Evolutionary conservation across 2,888 invertebrate species (phyloP).

Genomic region (Meganola albula): DNA sequence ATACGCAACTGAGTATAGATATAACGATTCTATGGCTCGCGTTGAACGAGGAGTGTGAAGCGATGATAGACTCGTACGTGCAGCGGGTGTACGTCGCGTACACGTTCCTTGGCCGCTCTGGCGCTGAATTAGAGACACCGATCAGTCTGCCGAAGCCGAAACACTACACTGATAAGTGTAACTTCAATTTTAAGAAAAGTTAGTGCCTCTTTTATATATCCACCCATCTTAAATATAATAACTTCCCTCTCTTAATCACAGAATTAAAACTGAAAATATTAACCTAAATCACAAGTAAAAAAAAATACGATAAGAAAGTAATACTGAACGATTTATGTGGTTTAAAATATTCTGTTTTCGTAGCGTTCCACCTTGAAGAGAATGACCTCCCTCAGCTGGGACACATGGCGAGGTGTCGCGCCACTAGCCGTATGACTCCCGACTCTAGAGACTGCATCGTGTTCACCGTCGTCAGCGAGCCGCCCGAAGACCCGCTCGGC

Average conservation of each 20-base stretch:
- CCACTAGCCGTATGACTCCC: conserved; percentile 12
- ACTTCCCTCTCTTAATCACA: no score
- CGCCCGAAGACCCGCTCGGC: conserved; percentile 49
- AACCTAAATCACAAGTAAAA: no score
- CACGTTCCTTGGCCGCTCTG: conserved; percentile 42
- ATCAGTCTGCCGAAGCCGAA: conserved; percentile 50
- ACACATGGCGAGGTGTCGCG: conserved; percentile 39
- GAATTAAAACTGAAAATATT: no score
- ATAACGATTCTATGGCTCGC: conserved; percentile 55
- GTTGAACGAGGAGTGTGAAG: conserved; percentile 49
- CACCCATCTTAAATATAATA: neutral
- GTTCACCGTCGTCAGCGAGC: conserved; percentile 54
- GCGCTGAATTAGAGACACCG: conserved; percentile 52
- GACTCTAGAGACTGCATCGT: conserved; percentile 39
- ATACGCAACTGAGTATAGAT: conserved; percentile 18
- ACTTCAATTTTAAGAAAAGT: conserved; percentile 51
- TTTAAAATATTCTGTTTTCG: neutral
- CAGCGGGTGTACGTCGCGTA: conserved; percentile 48
- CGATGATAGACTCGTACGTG: conserved; percentile 38
- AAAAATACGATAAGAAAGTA: no score
- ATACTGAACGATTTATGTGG: no score
- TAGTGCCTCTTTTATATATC: conserved; percentile 12
- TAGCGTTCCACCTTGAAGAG: conserved; percentile 44
- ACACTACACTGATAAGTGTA: conserved; percentile 45
- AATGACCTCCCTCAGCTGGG: conserved; percentile 37